A percentile compares a stretch with the other conserved stretches of the same genome.
Evolutionary conservation across 1,140 invertebrate genomes (phyloP).

Genomic region (Drosophila varians): DNA sequence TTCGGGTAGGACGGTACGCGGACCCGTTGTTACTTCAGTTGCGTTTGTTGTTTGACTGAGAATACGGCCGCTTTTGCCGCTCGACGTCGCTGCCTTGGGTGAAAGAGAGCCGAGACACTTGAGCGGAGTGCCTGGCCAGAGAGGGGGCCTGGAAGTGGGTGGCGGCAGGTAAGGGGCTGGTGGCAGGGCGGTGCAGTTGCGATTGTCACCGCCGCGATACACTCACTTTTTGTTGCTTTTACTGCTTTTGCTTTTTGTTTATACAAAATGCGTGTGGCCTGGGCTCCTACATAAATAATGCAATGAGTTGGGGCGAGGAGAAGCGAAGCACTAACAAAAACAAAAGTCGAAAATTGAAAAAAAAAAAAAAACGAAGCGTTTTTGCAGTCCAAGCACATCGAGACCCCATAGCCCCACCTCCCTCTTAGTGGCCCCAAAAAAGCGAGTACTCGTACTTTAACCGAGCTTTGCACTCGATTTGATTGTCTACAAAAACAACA

Average conservation of each 20-base stretch:
- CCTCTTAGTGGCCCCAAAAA: not conserved
- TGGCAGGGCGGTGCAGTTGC: conserved; percentile 62
- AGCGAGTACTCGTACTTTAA: conserved; percentile 43
- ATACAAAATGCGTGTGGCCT: conserved; percentile 53
- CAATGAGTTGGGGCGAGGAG: conserved; percentile 46
- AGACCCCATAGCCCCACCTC: conserved; percentile 29
- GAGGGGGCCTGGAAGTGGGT: conserved; percentile 6
- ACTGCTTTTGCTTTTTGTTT: conserved; percentile 56
- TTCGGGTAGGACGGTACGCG: conserved; percentile 17
- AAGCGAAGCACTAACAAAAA: conserved; percentile 46
- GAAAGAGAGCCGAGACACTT: conserved; percentile 16
- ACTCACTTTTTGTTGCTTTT: conserved; percentile 26
- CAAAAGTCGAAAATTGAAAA: conserved; percentile 30
- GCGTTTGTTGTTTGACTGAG: conserved; percentile 80
- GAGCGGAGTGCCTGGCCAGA: conserved; percentile 5
- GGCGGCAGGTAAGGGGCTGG: not conserved
- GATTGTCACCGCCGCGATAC: conserved; percentile 61
- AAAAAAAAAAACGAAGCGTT: conserved; percentile 67
- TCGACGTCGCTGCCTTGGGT: conserved; percentile 19
- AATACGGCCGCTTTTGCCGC: conserved; percentile 59
- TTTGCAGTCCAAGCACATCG: conserved; percentile 75
- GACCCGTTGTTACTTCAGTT: conserved; percentile 73
- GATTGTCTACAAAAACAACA: conserved; percentile 7
- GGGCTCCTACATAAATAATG: conserved; percentile 64
- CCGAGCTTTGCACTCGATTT: conserved; percentile 76